Percentiles rank a stretch among this genome's conserved stretches.
These are phyloP conservation scores for Oreochromis mossambicus DNA, from an alignment of 2,797 vertebrate species.

Conservation along the genomic window DNA sequence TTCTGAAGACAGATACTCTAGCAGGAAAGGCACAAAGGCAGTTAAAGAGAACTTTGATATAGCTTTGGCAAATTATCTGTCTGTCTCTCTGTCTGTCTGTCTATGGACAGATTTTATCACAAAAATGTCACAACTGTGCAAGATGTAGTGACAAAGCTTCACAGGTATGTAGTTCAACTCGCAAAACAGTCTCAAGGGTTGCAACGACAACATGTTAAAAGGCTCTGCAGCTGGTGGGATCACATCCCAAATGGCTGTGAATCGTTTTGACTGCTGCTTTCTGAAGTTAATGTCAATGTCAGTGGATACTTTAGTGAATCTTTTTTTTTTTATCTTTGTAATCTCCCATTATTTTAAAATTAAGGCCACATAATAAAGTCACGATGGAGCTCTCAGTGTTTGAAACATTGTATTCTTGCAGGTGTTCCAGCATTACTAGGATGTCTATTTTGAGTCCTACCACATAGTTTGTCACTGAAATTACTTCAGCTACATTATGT, in stretches of 20 bases:
- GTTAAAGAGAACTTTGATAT: neutral
- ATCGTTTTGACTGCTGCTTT: neutral
- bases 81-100: neutral
- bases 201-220: neutral
- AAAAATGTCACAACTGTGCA: neutral
- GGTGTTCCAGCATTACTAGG: neutral
- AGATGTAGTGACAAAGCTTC: neutral
- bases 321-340: neutral
- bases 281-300: neutral
- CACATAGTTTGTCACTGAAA: neutral
- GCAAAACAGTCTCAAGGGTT: neutral
- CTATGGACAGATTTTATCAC: neutral
- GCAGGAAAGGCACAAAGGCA: neutral
- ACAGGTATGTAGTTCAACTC: neutral
- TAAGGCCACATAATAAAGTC: neutral
- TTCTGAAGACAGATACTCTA: neutral
- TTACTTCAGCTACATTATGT: rapidly evolving
- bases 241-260: neutral
- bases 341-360: neutral
- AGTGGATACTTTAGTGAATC: neutral
- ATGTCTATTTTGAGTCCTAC: neutral
- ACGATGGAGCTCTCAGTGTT: neutral
- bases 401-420: neutral
- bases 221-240: neutral
- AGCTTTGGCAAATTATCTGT: neutral